Base-by-base conservation (phyloP, 2,888 invertebrate genomes). In the Phania funesta region DNA sequence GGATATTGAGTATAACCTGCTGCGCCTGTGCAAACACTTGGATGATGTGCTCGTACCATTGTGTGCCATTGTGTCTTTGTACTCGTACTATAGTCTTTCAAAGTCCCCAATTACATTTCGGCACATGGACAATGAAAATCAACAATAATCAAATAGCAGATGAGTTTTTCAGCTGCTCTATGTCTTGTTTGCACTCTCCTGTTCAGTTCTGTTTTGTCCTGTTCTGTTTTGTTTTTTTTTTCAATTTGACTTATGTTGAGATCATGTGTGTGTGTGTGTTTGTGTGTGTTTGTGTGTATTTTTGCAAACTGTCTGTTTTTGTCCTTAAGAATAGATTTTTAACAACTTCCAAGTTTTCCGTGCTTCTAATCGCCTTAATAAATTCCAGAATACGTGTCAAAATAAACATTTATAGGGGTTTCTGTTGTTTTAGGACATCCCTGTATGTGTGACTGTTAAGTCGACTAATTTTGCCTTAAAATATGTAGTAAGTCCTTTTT, bases 1-100 rank as follows among this genome's bases (percentile, higher is more conserved):
- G 74, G 74, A 82, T 74, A 78, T 78, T n/a, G n/a, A n/a, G n/a
- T 78, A 82, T 78, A 82, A 82, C 82, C 82, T 82, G 82, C 82
- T 82, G 82, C 64, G 82, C 38, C 58, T 82, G 82, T 70, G 70
- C 82, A 82, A 82, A 78, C 78, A 82, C 78, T 82, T 74, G 68
- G 82, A 68, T 62, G 68, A 50, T 68, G 65, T 67, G 65, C 54
- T 68, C 68, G 54, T 67, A 73, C 74, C 41, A 44, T 44, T 44
- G 41, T 65, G 74, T 50, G 48, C 44, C 41, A 60, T 50, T 62
- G 48, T 50, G 71, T 50, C 67, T 54, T 54, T 75, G 60, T 76
- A 16, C 7, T 29, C 29, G 7, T 29, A 6, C 29, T n/a, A 9
- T 24, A 60, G 60, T 76, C 52, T 60, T 60, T 68, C 52, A 77